These are phyloP conservation scores for Drosophila asahinai DNA, from an alignment of 1,140 invertebrate genomes.

Conservation along the genomic window DNA sequence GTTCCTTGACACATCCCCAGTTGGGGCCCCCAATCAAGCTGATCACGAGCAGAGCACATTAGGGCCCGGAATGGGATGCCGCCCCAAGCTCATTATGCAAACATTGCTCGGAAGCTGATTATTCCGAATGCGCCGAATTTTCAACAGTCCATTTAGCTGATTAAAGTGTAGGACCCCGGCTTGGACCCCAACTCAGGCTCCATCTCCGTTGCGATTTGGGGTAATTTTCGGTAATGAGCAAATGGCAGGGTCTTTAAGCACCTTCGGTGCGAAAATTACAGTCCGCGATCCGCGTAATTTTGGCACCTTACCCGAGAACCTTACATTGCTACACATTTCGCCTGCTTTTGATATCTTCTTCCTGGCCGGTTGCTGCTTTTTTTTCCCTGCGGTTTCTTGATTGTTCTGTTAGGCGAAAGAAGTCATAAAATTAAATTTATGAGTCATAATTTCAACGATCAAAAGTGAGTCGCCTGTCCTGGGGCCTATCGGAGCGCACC, in stretches of 20 bases:
- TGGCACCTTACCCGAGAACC: constrained; percentile 59
- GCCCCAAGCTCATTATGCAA: constrained; percentile 67
- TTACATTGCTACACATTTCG: constrained; percentile 18
- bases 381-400: constrained; percentile 1
- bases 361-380: not conserved
- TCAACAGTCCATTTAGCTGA: constrained; percentile 83
- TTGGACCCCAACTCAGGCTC: not conserved
- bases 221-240: constrained; percentile 64
- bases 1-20: constrained; percentile 61
- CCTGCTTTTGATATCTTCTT: constrained; percentile 25
- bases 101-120: constrained; percentile 53
- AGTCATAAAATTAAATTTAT: constrained; percentile 83
- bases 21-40: constrained; percentile 57
- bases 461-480: constrained; percentile 50
- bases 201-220: constrained; percentile 30
- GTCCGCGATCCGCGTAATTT: constrained; percentile 56
- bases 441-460: constrained; percentile 76
- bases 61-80: constrained; percentile 58
- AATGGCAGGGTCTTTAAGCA: constrained; percentile 66
- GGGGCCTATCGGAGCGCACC: constrained; percentile 31
- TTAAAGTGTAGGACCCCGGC: constrained; percentile 62
- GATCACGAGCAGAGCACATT: constrained; percentile 68
- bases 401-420: constrained; percentile 52
- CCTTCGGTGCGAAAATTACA: constrained; percentile 67
- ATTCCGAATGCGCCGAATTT: constrained; percentile 69